Percentiles rank a stretch among this genome's conserved stretches.
phyloP scores from a whole-genome alignment of 2,888 invertebrate genomes.

The Drosophila anceps region DNA sequence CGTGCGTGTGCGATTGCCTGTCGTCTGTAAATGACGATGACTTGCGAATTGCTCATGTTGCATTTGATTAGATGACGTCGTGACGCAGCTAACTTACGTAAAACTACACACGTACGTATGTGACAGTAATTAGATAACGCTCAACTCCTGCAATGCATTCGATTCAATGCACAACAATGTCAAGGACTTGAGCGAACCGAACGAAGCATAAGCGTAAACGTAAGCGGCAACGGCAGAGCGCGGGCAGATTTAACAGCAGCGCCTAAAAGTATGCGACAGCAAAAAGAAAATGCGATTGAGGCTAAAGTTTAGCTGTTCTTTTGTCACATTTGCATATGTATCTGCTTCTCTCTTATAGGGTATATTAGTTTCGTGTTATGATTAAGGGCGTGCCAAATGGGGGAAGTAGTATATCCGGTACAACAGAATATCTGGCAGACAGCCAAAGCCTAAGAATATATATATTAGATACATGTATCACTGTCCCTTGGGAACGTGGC shows the following conservation, averaged over 20 bases:
- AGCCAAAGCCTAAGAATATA: too few relatives aligned
- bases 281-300: slow-evolving; percentile 10
- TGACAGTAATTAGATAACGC: slow-evolving; percentile 28
- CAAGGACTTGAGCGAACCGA: background rate
- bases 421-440: too few relatives aligned
- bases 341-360: background rate
- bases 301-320: background rate
- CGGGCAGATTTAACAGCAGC: slow-evolving; percentile 12
- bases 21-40: slow-evolving; percentile 13
- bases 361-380: background rate
- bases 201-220: background rate
- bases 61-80: slow-evolving; percentile 39
- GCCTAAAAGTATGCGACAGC: slow-evolving; percentile 60
- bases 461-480: too few relatives aligned
- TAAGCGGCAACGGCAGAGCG: too few relatives aligned
- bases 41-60: slow-evolving; percentile 41
- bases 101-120: background rate
- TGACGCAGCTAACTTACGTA: background rate
- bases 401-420: too few relatives aligned
- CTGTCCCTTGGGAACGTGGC: too few relatives aligned
- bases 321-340: background rate
- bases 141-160: background rate
- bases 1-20: background rate
- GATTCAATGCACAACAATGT: background rate
- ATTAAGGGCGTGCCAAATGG: too few relatives aligned